phyloP scores from a whole-genome alignment of 2,797 vertebrate genomes.

The Phalanger gymnotis region DNA sequence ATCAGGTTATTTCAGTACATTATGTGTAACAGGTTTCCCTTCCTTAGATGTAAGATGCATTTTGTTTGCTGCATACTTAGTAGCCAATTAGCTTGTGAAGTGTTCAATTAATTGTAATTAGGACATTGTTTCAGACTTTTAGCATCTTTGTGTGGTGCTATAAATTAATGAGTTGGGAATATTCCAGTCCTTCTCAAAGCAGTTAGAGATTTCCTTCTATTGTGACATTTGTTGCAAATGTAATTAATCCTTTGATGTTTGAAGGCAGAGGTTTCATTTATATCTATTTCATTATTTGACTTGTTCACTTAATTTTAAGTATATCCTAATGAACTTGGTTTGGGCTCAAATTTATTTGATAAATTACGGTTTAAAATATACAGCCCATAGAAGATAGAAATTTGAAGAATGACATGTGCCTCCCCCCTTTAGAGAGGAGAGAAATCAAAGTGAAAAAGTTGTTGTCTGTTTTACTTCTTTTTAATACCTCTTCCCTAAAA shows the following conservation, averaged over 20 bases:
- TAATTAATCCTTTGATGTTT: conserved; percentile 47
- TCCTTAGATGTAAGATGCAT: conserved; percentile 75
- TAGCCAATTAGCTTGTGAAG: conserved; percentile 78
- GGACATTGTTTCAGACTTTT: conserved; percentile 71
- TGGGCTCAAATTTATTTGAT: not conserved
- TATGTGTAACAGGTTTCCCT: conserved; percentile 75
- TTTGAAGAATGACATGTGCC: not conserved
- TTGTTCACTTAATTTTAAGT: not conserved
- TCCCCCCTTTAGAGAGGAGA: too few relatives aligned
- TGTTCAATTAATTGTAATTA: conserved; percentile 74
- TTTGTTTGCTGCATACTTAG: conserved; percentile 73
- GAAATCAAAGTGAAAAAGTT: not conserved
- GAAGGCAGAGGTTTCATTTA: conserved; percentile 55
- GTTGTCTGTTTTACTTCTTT: not conserved
- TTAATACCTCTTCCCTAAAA: not conserved
- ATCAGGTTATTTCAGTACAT: conserved; percentile 73
- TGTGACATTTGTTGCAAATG: conserved; percentile 51
- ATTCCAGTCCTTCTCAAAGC: conserved; percentile 71
- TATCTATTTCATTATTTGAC: conserved; percentile 27
- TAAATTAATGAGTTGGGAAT: conserved; percentile 72
- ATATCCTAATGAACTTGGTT: not conserved
- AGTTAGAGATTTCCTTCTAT: conserved; percentile 70
- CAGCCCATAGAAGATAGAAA: not conserved
- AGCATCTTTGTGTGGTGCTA: conserved; percentile 61
- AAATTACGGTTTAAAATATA: not conserved